Conservation (phyloP, 2,888 invertebrate species). For the Plagiodera versicolora region DNA sequence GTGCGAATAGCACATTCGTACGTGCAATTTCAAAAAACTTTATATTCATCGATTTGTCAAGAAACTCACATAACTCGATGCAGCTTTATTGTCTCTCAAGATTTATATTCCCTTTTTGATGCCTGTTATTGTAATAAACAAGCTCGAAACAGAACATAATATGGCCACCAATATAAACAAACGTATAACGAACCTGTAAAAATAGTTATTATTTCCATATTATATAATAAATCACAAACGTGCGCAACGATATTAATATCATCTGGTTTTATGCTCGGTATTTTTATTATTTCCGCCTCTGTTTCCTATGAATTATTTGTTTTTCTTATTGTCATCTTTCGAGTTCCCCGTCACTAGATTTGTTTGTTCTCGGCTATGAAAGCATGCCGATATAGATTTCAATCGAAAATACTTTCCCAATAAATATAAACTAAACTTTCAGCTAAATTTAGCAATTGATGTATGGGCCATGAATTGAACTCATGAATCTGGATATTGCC, state of each 20-base stretch:
- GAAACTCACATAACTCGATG: background rate
- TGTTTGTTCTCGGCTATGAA: constrained; percentile 1
- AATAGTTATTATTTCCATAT: constrained; percentile 42
- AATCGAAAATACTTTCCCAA: background rate
- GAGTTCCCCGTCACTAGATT: background rate
- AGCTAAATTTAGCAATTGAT: too few relatives aligned
- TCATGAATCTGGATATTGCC: too few relatives aligned
- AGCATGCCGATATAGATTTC: background rate
- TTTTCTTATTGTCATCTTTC: constrained; percentile 34
- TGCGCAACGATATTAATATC: constrained; percentile 32
- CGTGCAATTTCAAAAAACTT: too few relatives aligned
- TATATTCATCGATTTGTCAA: background rate
- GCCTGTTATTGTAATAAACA: constrained; percentile 37
- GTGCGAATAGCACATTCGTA: too few relatives aligned
- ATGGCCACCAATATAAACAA: constrained; percentile 38
- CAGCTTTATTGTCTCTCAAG: background rate
- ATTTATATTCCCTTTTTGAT: constrained; percentile 19
- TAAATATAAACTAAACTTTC: too few relatives aligned
- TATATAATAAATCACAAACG: constrained; percentile 44
- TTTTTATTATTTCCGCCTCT: constrained; percentile 47
- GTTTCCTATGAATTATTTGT: constrained; percentile 44
- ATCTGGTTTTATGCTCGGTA: constrained; percentile 43
- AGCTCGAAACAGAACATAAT: constrained; percentile 33
- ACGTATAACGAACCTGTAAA: constrained; percentile 40
- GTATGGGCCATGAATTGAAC: too few relatives aligned